Evolutionary conservation across 2,113 vertebrate genomes (phyloP).

Genomic region (Paramormyrops kingsleyae): DNA sequence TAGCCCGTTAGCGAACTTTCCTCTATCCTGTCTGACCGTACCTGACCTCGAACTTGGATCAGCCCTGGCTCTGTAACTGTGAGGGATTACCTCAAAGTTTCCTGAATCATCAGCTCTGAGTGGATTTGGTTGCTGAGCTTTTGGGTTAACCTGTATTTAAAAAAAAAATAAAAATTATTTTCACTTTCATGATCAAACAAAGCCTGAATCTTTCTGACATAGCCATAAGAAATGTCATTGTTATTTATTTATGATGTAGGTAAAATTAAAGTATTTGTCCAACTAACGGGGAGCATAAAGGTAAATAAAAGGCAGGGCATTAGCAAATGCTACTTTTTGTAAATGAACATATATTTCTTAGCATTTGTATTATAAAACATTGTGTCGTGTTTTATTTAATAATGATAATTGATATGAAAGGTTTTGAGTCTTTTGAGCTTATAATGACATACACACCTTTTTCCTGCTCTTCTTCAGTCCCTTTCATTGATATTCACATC

Average conservation of each 20-base stretch:
- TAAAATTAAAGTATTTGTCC: background rate
- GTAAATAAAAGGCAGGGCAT: background rate
- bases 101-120: slow-evolving; percentile 8
- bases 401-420: background rate
- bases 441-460: background rate
- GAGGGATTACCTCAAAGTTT: background rate
- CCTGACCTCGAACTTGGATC: background rate
- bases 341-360: background rate
- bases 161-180: background rate
- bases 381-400: background rate
- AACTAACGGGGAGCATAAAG: background rate
- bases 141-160: background rate
- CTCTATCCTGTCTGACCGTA: background rate
- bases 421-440: background rate
- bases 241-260: background rate
- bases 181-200: background rate
- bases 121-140: background rate
- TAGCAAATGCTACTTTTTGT: background rate
- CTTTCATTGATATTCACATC: background rate
- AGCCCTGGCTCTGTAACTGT: background rate
- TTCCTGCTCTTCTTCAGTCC: background rate
- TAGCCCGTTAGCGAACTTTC: background rate
- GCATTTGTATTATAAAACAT: background rate
- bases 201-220: background rate
- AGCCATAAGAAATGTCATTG: background rate